Conservation (phyloP, 2,113 vertebrate species). For the Nyctereutes procyonoides region DNA sequence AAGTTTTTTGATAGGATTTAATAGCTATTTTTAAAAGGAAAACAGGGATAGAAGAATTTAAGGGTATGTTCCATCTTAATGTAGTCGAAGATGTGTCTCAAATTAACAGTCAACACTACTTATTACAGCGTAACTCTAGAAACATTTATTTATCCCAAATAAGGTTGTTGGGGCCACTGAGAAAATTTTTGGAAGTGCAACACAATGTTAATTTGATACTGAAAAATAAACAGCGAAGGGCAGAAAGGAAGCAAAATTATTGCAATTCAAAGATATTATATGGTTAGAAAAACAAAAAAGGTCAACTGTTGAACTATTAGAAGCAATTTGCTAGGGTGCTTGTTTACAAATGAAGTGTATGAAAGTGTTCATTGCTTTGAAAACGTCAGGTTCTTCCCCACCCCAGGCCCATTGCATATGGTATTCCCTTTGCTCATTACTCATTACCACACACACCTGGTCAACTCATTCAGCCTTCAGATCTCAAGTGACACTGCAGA, state of each 20-base stretch:
- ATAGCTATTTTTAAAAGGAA: neutral
- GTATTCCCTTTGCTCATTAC: too few relatives aligned
- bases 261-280: neutral
- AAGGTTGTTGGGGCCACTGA: neutral
- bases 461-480: neutral
- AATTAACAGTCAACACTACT: neutral
- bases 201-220: neutral
- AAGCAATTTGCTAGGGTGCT: neutral
- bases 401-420: neutral
- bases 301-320: neutral
- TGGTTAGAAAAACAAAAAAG: neutral
- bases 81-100: neutral
- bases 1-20: conserved; percentile 8
- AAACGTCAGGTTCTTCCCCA: neutral
- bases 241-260: conserved; percentile 1
- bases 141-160: neutral
- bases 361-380: neutral
- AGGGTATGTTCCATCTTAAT: neutral
- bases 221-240: neutral
- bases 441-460: neutral
- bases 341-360: neutral
- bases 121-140: neutral
- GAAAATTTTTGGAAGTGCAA: neutral
- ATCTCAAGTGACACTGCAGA: neutral
- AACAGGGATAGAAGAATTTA: neutral